These are phyloP conservation scores for Cydia splendana DNA, from an alignment of 1,140 invertebrate species.

Conservation along the genomic window DNA sequence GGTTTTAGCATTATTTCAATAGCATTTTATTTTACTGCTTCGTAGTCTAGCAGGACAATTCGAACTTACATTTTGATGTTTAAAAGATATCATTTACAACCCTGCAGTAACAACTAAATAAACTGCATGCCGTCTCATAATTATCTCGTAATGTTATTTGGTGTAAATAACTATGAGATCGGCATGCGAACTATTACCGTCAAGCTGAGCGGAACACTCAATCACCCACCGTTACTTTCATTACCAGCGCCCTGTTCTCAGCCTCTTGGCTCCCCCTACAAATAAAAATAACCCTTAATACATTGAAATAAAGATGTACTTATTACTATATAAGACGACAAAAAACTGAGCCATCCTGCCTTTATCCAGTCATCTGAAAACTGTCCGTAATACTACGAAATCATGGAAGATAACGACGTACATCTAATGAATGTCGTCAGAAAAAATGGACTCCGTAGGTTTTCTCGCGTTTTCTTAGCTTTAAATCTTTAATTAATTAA, in stretches of 20 bases:
- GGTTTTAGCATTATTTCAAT: no score
- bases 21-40: no score
- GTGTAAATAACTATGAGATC: conserved; percentile 6
- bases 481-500: conserved; percentile 27
- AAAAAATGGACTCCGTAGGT: background rate
- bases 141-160: background rate
- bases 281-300: background rate
- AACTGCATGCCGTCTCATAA: background rate
- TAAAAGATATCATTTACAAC: no score
- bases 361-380: conserved; percentile 13
- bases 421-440: background rate
- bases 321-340: background rate
- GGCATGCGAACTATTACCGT: conserved; percentile 16
- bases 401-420: conserved; percentile 5
- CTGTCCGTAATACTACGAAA: conserved; percentile 4
- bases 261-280: background rate
- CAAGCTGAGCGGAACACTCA: conserved; percentile 18
- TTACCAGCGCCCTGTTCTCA: conserved; percentile 1
- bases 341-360: background rate
- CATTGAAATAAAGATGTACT: background rate
- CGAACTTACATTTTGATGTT: no score
- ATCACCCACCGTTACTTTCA: conserved; percentile 18
- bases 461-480: conserved; percentile 4
- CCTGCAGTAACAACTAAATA: background rate
- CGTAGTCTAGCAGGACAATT: no score